Conservation (phyloP, 2,888 invertebrate genomes). For the Pseudoips prasinana region DNA sequence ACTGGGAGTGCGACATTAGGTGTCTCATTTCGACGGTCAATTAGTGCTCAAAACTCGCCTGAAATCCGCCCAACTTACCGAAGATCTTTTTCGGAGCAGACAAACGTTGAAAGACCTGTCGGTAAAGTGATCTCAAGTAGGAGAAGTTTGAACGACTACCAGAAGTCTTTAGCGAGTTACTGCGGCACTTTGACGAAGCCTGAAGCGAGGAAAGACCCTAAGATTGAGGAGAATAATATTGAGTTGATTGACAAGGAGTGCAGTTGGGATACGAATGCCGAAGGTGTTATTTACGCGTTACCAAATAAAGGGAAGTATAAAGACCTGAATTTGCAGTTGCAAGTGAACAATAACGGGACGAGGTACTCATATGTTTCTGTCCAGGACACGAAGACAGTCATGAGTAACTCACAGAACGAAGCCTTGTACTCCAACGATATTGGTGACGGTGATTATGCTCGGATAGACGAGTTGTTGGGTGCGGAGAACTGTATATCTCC, state of each 20-base stretch:
- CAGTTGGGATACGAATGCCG: conserved; percentile 81
- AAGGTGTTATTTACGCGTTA: conserved; percentile 76
- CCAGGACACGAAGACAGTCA: conserved; percentile 70
- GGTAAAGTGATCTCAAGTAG: conserved; percentile 76
- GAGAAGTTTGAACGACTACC: conserved; percentile 72
- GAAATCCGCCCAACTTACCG: conserved; percentile 73
- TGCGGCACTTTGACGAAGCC: conserved; percentile 54
- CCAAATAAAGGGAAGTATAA: conserved; percentile 79
- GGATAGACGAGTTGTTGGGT: conserved; percentile 70
- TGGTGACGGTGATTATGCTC: conserved; percentile 70
- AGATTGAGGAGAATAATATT: conserved; percentile 66
- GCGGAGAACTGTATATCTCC: conserved; percentile 73
- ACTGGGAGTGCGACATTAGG: conserved; percentile 55
- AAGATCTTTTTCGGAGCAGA: conserved; percentile 74
- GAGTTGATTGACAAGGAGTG: conserved; percentile 82
- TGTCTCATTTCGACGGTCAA: conserved; percentile 59
- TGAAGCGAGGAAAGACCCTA: conserved; percentile 46
- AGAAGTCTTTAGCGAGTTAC: conserved; percentile 63
- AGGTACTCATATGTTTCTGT: conserved; percentile 75
- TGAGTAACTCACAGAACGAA: conserved; percentile 75
- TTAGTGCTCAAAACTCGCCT: conserved; percentile 72
- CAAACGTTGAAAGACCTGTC: conserved; percentile 58
- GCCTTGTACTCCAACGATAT: conserved; percentile 69
- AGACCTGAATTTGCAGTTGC: conserved; percentile 70
- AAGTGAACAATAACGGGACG: conserved; percentile 76